Base-by-base conservation (phyloP, 2,888 invertebrate genomes). In the Harpalus rufipes region DNA sequence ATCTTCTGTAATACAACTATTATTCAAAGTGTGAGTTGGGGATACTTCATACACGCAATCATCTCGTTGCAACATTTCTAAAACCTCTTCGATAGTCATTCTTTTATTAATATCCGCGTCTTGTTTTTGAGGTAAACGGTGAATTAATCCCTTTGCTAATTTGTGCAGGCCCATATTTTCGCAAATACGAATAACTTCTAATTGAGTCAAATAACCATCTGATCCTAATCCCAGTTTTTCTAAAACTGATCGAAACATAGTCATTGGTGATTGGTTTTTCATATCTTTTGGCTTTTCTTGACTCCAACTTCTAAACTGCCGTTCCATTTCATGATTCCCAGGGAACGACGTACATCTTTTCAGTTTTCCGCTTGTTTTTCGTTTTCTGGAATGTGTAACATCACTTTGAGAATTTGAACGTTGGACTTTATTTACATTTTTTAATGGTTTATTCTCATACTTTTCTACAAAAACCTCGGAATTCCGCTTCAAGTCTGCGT, bases 21-120 rank as follows among this genome's bases (percentile, higher is more conserved):
- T 85, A 25, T 85, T 85, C 59, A 85, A 56, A 32, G 86, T 86
- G 44, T 87, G 85, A 84, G 58, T 85, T 85, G 2, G 86, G 58
- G 14, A 86, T 83, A 80, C 14, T 85, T 85, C 63, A 79, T 74
- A 85, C 41, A 81, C 6, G 68, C 51, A 79, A 68, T 91, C 91
- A 86, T 93, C 92, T 88, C 92, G 92, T 88, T 93, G 93, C 88
- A 95, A 93, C 59, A 94, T 91, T 85, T 93, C 92, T 39, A 94
- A 89, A 87, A 95, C 93, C 88, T 95, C 94, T 86, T 94, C 92
- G 88, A 95, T 94, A 87, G 93, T 94, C 85, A 95, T 94, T 87
- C 92, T 92, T 21, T 94, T 94, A 89, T 95, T 94, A 84, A 92
- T 92, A 88, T 94, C 94, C 74, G 93, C 90, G 87, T 94, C 93